Percentiles rank a stretch among this genome's conserved stretches.
These are phyloP conservation scores for Ibycter americanus DNA, from an alignment of 2,797 vertebrate genomes.

Conservation along the genomic window DNA sequence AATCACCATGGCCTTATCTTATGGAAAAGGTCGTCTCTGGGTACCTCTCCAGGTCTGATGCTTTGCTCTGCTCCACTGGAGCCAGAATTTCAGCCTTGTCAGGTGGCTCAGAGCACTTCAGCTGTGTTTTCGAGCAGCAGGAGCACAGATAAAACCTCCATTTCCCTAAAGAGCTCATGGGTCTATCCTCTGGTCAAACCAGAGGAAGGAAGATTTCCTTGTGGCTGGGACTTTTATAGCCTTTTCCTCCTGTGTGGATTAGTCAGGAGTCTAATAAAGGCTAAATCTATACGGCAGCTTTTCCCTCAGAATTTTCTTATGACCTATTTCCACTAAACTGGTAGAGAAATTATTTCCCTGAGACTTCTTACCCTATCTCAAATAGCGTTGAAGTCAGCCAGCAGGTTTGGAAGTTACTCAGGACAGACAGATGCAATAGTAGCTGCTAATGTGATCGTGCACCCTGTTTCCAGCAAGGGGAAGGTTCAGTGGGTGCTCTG, in stretches of 20 bases:
- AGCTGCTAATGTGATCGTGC: neutral
- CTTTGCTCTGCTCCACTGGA: neutral
- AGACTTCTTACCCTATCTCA: neutral
- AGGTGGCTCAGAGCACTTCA: neutral
- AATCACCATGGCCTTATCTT: neutral
- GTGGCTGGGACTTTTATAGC: neutral
- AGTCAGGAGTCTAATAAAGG: neutral
- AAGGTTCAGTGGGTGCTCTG: neutral
- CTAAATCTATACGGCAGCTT: neutral
- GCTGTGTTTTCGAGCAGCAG: neutral
- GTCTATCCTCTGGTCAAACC: neutral
- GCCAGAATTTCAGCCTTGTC: neutral
- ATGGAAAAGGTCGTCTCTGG: neutral
- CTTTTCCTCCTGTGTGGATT: neutral
- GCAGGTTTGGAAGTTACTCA: neutral
- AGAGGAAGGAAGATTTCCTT: neutral
- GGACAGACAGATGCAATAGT: neutral
- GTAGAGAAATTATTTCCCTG: neutral
- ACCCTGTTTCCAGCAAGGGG: neutral
- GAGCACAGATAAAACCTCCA: neutral
- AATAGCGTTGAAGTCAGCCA: neutral
- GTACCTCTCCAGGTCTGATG: neutral
- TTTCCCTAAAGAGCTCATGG: neutral
- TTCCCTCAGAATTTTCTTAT: neutral
- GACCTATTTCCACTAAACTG: neutral